Percentiles rank a stretch among this genome's conserved stretches.
These are phyloP conservation scores for Nyctereutes procyonoides DNA, from an alignment of 2,113 vertebrate species.

Conservation along the genomic window DNA sequence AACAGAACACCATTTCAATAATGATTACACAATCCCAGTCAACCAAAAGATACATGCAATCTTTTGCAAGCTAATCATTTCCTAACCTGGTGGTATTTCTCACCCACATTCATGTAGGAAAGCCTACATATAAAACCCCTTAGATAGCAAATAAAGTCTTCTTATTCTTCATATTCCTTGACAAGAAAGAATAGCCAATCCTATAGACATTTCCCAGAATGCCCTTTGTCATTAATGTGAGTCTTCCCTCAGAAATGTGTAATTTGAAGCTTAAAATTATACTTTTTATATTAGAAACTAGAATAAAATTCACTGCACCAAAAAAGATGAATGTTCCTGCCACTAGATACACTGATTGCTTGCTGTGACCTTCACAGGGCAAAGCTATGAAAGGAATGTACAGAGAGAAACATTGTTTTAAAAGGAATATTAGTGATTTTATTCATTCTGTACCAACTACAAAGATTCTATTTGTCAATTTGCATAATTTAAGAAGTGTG, in stretches of 20 bases:
- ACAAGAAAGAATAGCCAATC: not conserved
- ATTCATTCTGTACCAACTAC: not conserved
- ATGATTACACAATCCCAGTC: not conserved
- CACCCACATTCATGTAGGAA: not conserved
- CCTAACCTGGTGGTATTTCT: not conserved
- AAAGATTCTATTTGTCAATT: not conserved
- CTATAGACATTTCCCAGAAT: not conserved
- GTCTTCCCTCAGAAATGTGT: not conserved
- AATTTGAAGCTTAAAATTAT: conserved; percentile 26
- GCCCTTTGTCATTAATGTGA: not conserved
- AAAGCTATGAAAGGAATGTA: not conserved
- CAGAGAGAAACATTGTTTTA: not conserved
- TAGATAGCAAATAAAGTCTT: not conserved
- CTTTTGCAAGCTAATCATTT: not conserved
- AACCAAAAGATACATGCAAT: not conserved
- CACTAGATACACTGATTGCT: not conserved
- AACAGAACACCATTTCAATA: not conserved
- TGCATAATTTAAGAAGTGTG: not conserved
- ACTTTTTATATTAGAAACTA: conserved; percentile 10
- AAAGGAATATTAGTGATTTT: not conserved
- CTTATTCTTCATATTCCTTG: not conserved
- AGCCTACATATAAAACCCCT: not conserved
- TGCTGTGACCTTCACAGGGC: not conserved
- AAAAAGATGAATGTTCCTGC: not conserved
- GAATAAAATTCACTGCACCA: conserved; percentile 4